Percentiles rank a stretch among this genome's conserved stretches.
Conservation (phyloP, 2,797 vertebrate genomes). For the Clarias pachynema region DNA sequence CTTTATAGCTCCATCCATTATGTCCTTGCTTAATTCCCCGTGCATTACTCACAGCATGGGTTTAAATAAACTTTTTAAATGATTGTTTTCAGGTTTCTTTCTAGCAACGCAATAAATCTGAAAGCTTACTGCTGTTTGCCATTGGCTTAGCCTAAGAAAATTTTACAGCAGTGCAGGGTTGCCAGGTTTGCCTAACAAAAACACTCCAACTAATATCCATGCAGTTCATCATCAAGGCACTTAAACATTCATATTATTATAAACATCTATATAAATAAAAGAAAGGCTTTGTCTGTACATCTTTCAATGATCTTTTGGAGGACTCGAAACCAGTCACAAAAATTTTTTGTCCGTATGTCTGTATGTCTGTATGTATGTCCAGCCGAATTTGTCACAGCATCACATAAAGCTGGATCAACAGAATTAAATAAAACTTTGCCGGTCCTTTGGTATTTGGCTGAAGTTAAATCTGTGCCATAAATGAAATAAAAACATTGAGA, state of each 20-base stretch:
- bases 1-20: slow-evolving; percentile 23
- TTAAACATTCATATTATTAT: neutral
- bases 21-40: slow-evolving; percentile 33
- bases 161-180: neutral
- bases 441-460: no score
- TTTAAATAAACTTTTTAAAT: slow-evolving; percentile 38
- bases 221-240: neutral
- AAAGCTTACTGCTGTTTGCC: neutral
- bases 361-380: no score
- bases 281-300: no score
- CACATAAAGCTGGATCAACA: no score
- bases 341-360: no score
- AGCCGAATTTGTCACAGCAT: no score
- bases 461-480: no score
- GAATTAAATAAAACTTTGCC: no score
- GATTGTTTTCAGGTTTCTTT: slow-evolving; percentile 1
- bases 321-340: no score
- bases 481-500: no score
- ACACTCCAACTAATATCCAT: neutral
- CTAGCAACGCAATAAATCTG: slow-evolving; percentile 5
- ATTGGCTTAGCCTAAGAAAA: slow-evolving; percentile 9
- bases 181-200: neutral
- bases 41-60: slow-evolving; percentile 27
- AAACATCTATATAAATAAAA: no score
- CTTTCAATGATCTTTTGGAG: no score